phyloP scores from a whole-genome alignment of 2,888 invertebrate species.

The Heliconius aoede region DNA sequence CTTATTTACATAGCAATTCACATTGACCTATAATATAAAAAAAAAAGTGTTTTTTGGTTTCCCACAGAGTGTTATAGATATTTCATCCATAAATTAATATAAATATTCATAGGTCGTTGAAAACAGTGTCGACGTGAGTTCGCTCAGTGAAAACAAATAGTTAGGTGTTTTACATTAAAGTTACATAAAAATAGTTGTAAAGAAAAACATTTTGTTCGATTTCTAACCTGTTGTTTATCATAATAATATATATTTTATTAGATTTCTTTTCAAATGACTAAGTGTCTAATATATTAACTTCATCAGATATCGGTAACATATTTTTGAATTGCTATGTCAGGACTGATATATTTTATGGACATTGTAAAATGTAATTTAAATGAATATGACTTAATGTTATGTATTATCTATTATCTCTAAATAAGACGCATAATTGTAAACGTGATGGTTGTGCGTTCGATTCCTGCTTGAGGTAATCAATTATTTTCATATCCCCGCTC shows the following conservation, averaged over 20 bases:
- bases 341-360: no score
- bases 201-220: background rate
- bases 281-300: background rate
- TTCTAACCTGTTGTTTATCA: constrained; percentile 10
- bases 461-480: background rate
- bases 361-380: background rate
- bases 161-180: constrained; percentile 13
- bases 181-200: constrained; percentile 14
- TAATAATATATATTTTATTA: constrained; percentile 11
- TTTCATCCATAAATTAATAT: constrained; percentile 13
- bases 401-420: background rate
- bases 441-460: background rate
- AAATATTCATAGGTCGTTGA: constrained; percentile 24
- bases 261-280: constrained; percentile 8
- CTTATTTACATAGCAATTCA: background rate
- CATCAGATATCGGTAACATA: background rate
- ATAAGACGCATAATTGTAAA: background rate
- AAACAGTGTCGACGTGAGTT: constrained; percentile 9
- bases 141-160: constrained; percentile 16
- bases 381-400: background rate
- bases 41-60: constrained; percentile 1
- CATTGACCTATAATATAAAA: background rate
- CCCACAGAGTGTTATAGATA: background rate
- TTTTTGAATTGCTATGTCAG: constrained; percentile 2
- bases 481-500: background rate